Percentiles rank a stretch among this genome's conserved stretches.
These are phyloP conservation scores for Xanthia icteritia DNA, from an alignment of 2,888 invertebrate species.

Conservation along the genomic window DNA sequence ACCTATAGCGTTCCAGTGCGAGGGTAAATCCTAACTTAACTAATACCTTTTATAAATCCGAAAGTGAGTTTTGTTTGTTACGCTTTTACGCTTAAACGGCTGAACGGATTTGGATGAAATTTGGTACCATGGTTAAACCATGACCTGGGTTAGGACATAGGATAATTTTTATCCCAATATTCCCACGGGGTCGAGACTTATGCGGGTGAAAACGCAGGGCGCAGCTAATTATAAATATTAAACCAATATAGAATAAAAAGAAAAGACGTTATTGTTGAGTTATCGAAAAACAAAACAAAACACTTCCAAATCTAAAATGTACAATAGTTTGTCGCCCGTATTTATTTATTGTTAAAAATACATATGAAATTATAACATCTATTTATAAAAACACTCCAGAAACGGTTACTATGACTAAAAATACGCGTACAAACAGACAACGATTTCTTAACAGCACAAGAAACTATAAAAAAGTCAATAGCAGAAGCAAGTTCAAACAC, in stretches of 20 bases:
- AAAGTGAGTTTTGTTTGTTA: no score
- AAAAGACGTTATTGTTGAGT: background rate
- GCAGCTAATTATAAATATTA: background rate
- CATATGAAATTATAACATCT: background rate
- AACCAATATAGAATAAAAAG: background rate
- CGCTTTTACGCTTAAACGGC: no score
- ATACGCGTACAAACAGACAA: background rate
- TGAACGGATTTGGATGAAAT: no score
- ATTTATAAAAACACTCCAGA: background rate
- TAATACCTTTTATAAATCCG: no score
- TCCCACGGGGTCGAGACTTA: no score
- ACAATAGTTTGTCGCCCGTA: background rate
- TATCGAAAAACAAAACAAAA: background rate
- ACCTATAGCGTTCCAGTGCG: background rate
- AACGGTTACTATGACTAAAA: no score
- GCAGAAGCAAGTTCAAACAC: constrained; percentile 29
- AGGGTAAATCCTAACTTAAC: no score
- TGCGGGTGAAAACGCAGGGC: no score
- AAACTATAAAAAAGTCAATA: constrained; percentile 22
- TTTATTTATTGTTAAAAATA: background rate
- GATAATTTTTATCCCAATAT: no score
- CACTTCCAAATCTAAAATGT: background rate
- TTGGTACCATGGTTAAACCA: no score
- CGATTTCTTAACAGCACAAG: background rate
- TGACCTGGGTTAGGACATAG: no score